Base-by-base conservation (phyloP, 2,797 vertebrate species). In the Bradypus variegatus region DNA sequence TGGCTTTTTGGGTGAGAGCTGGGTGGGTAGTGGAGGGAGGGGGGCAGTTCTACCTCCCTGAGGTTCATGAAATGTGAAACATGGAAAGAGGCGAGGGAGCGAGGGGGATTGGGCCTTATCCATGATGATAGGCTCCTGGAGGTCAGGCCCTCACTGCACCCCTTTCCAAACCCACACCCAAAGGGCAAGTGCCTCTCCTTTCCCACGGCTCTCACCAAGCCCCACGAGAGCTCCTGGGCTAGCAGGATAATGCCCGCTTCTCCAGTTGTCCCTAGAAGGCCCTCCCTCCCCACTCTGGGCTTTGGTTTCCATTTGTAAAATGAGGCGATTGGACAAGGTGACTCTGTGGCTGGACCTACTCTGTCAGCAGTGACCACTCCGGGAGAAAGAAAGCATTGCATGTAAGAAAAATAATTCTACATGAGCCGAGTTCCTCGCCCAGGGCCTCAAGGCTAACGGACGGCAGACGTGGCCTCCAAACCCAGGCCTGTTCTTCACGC, bases 71-170 rank as follows among this genome's bases (percentile, higher is more conserved):
- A 75, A 13, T 8, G 29, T 67, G 86, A n/a, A 41, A 0, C 1
- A 1, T 6, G 36, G 38, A 14, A 70, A 8, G 48, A 13, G 0
- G 1, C 10, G 60, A 31, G 13, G 3, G 19, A 18, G 18, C 4
- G 6, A 72, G 48, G 60, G 62, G 50, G 27, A 2, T 48, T 11
- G 73, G 55, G 36, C 77, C 55, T 50, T 4, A 16, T 48, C 36
- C 36, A 0, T 69, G 64, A 12, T 18, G 25, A 3, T 16, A 25
- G 81, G 38, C 18, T 73, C 69, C 85, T 75, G 58, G 16, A 79
- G 19, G 70, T 55, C 15, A 53, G 70, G 21, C 19, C 50, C 23
- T 55, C 16, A 3, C 41, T 36, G 65, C 29, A 29, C 9, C 29
- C 13, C 50, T 16, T 58, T n/a, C 67, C 81, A 67, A n/a, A 19